These are phyloP conservation scores for Carterocephalus palaemon DNA, from an alignment of 2,888 invertebrate species.

Conservation along the genomic window DNA sequence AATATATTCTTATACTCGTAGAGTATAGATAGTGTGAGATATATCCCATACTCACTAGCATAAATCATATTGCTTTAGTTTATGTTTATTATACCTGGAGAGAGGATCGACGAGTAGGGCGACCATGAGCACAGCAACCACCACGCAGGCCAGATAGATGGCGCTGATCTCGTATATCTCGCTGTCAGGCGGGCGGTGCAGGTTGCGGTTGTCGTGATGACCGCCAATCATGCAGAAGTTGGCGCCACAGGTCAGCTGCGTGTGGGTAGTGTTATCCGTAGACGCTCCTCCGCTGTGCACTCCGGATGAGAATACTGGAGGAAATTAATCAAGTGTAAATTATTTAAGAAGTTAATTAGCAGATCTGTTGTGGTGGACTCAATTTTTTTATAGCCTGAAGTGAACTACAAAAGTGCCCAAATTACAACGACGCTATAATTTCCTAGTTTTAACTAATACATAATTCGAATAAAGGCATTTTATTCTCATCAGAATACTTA, in stretches of 20 bases:
- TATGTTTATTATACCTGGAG: slow-evolving; percentile 85
- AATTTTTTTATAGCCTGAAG: too few species aligned
- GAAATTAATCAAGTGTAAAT: slow-evolving; percentile 4
- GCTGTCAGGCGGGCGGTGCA: slow-evolving; percentile 88
- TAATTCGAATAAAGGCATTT: slow-evolving; percentile 1
- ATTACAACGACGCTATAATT: background rate
- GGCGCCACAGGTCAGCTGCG: slow-evolving; percentile 84
- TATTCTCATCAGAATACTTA: background rate
- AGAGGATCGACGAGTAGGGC: slow-evolving; percentile 93
- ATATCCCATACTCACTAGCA: too few species aligned
- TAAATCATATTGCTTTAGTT: slow-evolving; percentile 1
- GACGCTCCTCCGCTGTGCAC: slow-evolving; percentile 79
- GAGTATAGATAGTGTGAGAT: too few species aligned
- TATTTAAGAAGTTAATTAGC: slow-evolving; percentile 30
- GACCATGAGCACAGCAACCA: slow-evolving; percentile 91
- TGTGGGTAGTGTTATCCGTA: slow-evolving; percentile 66
- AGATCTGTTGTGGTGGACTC: too few species aligned
- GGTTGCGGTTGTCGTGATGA: slow-evolving; percentile 84
- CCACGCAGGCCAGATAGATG: slow-evolving; percentile 92
- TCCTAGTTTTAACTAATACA: background rate
- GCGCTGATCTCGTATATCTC: slow-evolving; percentile 94
- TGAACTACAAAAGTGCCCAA: too few species aligned
- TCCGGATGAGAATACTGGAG: slow-evolving; percentile 86
- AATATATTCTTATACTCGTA: too few species aligned
- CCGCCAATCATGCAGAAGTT: slow-evolving; percentile 87